A percentile compares a stretch with the other conserved stretches of the same genome.
These are phyloP conservation scores for Drosophila nr. perissopoda DNA, from an alignment of 2,888 invertebrate species.

Conservation along the genomic window DNA sequence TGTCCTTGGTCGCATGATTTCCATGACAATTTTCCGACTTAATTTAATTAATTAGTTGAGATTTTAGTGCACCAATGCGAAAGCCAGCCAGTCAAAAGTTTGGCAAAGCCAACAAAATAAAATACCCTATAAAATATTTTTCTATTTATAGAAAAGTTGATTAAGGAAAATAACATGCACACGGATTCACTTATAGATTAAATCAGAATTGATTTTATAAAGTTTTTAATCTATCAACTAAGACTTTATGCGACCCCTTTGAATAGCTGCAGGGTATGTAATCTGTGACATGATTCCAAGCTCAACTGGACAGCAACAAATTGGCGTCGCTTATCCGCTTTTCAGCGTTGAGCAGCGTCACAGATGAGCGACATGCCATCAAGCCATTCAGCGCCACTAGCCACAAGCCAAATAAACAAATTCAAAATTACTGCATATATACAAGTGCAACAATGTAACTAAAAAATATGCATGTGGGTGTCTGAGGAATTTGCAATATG, in stretches of 20 bases:
- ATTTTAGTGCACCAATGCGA: constrained; percentile 39
- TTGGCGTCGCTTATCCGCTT: constrained; percentile 27
- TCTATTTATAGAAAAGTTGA: not conserved
- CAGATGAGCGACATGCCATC: constrained; percentile 46
- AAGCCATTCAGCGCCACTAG: constrained; percentile 51
- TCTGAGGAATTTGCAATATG: constrained; percentile 25
- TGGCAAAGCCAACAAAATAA: not conserved
- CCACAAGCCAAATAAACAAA: constrained; percentile 10
- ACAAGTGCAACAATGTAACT: constrained; percentile 46
- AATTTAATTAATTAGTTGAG: constrained; percentile 54
- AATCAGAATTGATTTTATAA: not conserved
- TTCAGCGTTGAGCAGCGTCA: constrained; percentile 25
- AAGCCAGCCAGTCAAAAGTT: constrained; percentile 1
- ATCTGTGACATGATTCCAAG: constrained; percentile 5
- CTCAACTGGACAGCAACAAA: constrained; percentile 18
- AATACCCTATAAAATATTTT: not conserved
- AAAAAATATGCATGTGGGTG: constrained; percentile 32
- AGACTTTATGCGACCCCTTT: not conserved
- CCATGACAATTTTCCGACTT: constrained; percentile 45
- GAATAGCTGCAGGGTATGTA: not conserved
- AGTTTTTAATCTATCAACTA: not conserved
- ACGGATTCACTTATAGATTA: not conserved
- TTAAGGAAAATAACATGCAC: not conserved
- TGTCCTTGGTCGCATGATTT: constrained; percentile 36
- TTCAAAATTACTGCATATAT: constrained; percentile 13